These are phyloP conservation scores for Morinoia aosen DNA, from an alignment of 2,888 invertebrate species.

Conservation along the genomic window DNA sequence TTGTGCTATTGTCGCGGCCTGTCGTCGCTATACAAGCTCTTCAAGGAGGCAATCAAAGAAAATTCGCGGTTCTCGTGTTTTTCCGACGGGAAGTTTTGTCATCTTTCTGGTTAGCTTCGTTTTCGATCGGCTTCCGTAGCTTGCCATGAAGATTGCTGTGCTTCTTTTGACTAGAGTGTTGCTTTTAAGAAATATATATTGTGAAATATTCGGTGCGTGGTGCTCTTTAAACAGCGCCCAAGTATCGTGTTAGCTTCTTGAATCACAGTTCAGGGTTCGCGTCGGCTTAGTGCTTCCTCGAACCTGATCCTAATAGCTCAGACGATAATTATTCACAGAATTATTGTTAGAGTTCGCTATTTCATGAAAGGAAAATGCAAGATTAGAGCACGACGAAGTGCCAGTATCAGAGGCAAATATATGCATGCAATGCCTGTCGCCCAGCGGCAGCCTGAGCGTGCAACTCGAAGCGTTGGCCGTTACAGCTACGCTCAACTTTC, in stretches of 20 bases:
- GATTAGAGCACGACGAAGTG: no score
- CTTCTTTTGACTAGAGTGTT: not conserved
- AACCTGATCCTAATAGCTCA: not conserved
- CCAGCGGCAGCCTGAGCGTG: no score
- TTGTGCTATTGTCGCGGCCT: not conserved
- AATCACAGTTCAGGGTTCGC: not conserved
- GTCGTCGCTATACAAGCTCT: constrained; percentile 17
- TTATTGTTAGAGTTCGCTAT: no score
- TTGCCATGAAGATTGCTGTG: not conserved
- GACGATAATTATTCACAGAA: no score
- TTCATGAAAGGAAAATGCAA: no score
- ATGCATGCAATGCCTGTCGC: no score
- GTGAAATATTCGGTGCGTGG: not conserved
- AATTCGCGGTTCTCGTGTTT: not conserved
- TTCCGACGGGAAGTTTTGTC: not conserved
- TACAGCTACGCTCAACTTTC: no score
- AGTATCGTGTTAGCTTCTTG: not conserved
- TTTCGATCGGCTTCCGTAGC: not conserved
- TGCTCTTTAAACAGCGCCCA: not conserved
- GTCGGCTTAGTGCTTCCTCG: not conserved
- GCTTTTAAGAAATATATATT: not conserved
- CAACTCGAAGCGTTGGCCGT: no score
- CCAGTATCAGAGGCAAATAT: no score
- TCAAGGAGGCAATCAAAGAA: constrained; percentile 17
- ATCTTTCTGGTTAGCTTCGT: not conserved